A percentile compares a stretch with the other conserved stretches of the same genome.
Evolutionary conservation across 2,888 invertebrate species (phyloP).

Genomic region (Rotaria magnacalcarata): DNA sequence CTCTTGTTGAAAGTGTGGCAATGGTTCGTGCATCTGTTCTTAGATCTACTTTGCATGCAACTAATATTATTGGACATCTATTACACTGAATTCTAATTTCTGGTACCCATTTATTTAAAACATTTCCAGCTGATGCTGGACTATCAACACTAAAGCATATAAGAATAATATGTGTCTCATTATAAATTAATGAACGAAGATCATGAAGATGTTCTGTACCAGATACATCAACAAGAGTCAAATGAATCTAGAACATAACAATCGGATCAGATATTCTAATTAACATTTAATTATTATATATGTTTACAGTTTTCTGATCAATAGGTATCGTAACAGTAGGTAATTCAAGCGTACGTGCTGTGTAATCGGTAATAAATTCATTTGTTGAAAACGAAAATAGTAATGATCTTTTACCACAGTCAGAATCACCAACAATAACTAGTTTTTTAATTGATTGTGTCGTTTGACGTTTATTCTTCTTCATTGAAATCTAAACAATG

Average conservation of each 20-base stretch:
- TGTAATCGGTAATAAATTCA: background rate
- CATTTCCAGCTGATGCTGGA: constrained; percentile 14
- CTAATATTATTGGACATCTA: background rate
- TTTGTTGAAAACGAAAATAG: constrained; percentile 21
- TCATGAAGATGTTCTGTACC: constrained; percentile 13
- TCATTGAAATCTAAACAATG: too few relatives aligned
- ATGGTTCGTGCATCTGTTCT: background rate
- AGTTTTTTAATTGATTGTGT: background rate
- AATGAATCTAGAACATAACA: background rate
- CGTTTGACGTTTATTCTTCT: too few relatives aligned
- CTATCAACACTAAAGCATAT: constrained; percentile 23
- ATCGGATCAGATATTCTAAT: background rate
- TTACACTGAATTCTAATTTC: background rate
- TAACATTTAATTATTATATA: background rate
- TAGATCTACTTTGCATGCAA: constrained; percentile 39
- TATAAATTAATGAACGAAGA: constrained; percentile 3
- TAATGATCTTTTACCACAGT: constrained; percentile 37
- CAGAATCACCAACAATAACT: constrained; percentile 38
- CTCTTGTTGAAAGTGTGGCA: background rate
- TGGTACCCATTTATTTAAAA: background rate
- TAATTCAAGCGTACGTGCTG: constrained; percentile 9
- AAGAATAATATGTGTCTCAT: background rate
- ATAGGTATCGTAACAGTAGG: constrained; percentile 33
- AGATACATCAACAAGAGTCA: background rate
- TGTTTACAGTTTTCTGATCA: constrained; percentile 15